Percentiles rank a stretch among this genome's conserved stretches.
Conservation (phyloP, 2,113 vertebrate species). For the Mormyrus lacerda region DNA sequence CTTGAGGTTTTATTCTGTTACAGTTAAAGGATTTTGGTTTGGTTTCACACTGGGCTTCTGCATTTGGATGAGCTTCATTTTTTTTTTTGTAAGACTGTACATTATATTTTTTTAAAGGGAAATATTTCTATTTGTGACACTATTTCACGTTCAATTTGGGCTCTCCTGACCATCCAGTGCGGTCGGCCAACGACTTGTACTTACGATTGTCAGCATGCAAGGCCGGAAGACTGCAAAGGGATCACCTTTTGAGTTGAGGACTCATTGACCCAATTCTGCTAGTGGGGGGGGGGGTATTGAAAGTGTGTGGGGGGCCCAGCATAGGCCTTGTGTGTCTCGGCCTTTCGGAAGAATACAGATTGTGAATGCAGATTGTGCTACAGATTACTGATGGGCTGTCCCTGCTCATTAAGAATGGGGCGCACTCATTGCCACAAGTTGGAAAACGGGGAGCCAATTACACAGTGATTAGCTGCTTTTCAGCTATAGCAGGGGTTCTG, state of each 20-base stretch:
- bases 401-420: background rate
- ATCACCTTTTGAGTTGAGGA: background rate
- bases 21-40: slow-evolving; percentile 13
- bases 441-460: background rate
- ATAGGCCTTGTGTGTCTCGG: background rate
- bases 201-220: background rate
- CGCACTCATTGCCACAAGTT: background rate
- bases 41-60: background rate
- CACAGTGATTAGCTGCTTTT: background rate
- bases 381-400: background rate
- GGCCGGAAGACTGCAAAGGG: background rate
- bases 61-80: background rate
- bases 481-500: background rate
- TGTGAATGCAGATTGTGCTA: background rate
- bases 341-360: background rate
- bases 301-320: background rate
- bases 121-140: background rate
- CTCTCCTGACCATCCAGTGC: background rate
- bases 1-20: slow-evolving; percentile 2
- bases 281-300: background rate
- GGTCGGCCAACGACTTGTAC: background rate
- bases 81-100: background rate
- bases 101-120: background rate
- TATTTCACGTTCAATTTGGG: background rate
- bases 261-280: background rate